Evolutionary conservation across 2,113 vertebrate species (phyloP).

Genomic region (Naja naja): DNA sequence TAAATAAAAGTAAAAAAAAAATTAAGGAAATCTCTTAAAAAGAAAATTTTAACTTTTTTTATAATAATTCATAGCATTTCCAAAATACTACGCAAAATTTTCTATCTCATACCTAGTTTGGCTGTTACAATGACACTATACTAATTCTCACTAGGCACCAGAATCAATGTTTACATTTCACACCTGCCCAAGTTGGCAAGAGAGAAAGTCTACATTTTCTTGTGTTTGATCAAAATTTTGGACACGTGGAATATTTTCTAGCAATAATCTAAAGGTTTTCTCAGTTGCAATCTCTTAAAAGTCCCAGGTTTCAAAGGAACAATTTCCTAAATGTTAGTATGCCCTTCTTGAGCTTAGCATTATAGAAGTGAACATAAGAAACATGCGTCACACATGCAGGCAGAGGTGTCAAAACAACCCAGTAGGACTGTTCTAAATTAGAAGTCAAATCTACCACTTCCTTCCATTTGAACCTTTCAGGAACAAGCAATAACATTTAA

Average conservation of each 20-base stretch:
- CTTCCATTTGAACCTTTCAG: not conserved
- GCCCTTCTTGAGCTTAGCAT: not conserved
- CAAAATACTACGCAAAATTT: not conserved
- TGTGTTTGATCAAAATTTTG: not conserved
- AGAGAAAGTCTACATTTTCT: not conserved
- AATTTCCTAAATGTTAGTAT: not conserved
- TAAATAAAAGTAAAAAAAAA: not conserved
- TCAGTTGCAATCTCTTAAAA: not conserved
- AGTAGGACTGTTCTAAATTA: not conserved
- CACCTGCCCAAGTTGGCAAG: not conserved
- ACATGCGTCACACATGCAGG: not conserved
- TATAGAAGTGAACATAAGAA: not conserved
- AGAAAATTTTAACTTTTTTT: not conserved
- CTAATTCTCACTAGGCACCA: not conserved
- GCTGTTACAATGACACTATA: not conserved
- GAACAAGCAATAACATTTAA: slow-evolving; percentile 9
- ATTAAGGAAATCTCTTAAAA: not conserved
- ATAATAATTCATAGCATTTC: not conserved
- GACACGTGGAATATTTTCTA: not conserved
- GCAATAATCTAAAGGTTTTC: not conserved
- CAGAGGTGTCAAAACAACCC: not conserved
- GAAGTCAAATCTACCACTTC: not conserved
- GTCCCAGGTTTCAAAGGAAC: not conserved
- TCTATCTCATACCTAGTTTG: not conserved
- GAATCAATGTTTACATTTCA: not conserved